Percentiles rank a stretch among this genome's conserved stretches.
These are phyloP conservation scores for Microplitis deprimator DNA, from an alignment of 2,888 invertebrate species.

Conservation along the genomic window DNA sequence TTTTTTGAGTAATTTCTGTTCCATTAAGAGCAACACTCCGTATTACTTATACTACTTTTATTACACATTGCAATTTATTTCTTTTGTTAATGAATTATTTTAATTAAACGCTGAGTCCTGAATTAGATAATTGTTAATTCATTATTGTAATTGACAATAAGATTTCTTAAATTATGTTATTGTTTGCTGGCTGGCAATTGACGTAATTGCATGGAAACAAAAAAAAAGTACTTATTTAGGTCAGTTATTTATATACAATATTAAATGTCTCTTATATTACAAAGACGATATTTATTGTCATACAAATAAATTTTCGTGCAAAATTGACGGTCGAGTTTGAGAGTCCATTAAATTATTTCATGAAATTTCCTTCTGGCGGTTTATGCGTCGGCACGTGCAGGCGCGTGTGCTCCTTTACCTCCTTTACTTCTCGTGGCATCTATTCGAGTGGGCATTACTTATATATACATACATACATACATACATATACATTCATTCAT, in stretches of 20 bases:
- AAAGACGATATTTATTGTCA: background rate
- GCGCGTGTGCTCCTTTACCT: conserved; percentile 35
- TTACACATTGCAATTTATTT: background rate
- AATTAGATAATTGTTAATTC: background rate
- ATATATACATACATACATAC: background rate
- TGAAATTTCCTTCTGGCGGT: conserved; percentile 21
- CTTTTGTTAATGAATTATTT: background rate
- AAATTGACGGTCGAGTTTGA: conserved; percentile 2
- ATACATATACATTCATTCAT: conserved; percentile 8
- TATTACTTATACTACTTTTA: background rate
- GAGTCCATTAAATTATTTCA: conserved; percentile 28
- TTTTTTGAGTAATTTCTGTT: background rate
- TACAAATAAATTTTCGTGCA: background rate
- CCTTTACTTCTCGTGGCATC: conserved; percentile 14
- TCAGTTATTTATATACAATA: background rate
- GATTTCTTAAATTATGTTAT: background rate
- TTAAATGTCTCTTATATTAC: background rate
- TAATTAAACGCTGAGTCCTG: background rate
- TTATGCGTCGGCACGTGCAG: conserved; percentile 34
- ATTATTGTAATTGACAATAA: background rate
- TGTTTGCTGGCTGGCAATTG: background rate
- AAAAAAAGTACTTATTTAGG: background rate
- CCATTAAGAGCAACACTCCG: background rate
- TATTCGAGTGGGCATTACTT: background rate
- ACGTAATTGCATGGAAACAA: background rate